Evolutionary conservation across 2,113 vertebrate species (phyloP).

Genomic region (Mormyrus lacerda): DNA sequence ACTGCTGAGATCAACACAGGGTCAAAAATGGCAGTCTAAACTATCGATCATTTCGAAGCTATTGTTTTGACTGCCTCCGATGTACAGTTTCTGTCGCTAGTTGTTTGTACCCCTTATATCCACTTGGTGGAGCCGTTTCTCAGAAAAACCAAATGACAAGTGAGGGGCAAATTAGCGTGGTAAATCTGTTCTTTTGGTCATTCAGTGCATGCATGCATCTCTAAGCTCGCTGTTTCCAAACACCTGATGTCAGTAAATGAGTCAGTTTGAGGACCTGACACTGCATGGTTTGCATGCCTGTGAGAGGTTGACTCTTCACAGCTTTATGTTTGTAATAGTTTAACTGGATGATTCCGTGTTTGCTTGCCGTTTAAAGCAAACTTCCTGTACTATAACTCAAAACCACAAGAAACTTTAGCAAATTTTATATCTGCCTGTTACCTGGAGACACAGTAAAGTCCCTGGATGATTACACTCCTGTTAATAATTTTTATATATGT

Average conservation of each 20-base stretch:
- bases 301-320: neutral
- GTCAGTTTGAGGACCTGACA: neutral
- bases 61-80: neutral
- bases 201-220: neutral
- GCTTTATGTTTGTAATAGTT: neutral
- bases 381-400: neutral
- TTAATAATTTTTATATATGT: neutral
- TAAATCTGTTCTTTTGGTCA: neutral
- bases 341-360: neutral
- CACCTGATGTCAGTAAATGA: neutral
- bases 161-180: neutral
- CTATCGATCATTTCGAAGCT: neutral
- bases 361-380: neutral
- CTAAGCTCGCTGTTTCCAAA: neutral
- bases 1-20: neutral
- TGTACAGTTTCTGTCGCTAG: neutral
- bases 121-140: constrained; percentile 4
- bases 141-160: neutral
- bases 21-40: neutral
- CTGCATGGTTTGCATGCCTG: neutral
- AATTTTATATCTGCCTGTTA: neutral
- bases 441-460: neutral
- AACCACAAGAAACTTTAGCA: neutral
- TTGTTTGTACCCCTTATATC: neutral
- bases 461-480: neutral